These are phyloP conservation scores for Drosophila ustulata DNA, from an alignment of 2,888 invertebrate species.

Conservation along the genomic window DNA sequence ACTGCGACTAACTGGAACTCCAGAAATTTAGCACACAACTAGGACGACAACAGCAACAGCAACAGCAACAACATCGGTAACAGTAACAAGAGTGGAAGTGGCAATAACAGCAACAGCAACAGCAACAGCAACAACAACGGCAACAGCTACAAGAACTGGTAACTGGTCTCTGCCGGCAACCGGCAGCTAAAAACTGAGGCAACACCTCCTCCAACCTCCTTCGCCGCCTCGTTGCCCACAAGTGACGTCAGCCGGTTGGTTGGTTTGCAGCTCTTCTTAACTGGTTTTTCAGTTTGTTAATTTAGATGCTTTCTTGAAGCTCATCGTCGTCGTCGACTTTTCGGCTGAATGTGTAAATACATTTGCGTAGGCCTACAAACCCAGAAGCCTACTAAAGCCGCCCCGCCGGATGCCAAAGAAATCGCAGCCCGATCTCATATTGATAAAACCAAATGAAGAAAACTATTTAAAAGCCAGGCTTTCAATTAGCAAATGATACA, in stretches of 20 bases:
- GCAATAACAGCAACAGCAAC: conserved; percentile 22
- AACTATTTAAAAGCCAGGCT: conserved; percentile 12
- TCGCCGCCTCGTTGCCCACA: conserved; percentile 15
- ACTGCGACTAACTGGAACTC: conserved; percentile 64
- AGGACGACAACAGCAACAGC: conserved; percentile 64
- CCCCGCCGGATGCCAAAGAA: conserved; percentile 22
- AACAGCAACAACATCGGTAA: conserved; percentile 10
- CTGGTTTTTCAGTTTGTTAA: conserved; percentile 65
- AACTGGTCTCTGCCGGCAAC: conserved; percentile 66
- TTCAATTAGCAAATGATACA: conserved; percentile 31
- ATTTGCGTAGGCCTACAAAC: conserved; percentile 81
- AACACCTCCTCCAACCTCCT: conserved; percentile 38
- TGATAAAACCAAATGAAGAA: conserved; percentile 9
- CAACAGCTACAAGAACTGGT: conserved; percentile 71
- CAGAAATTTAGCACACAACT: conserved; percentile 74
- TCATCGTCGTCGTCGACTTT: conserved; percentile 47
- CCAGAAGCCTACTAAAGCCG: conserved; percentile 76
- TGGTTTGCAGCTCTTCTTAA: conserved; percentile 51
- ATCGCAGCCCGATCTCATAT: conserved; percentile 30
- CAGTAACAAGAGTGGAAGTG: conserved; percentile 10
- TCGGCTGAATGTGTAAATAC: conserved; percentile 49
- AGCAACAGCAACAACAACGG: conserved; percentile 48
- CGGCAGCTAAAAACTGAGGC: conserved; percentile 55
- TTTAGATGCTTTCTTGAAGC: conserved; percentile 77
- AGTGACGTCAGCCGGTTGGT: conserved; percentile 71